Evolutionary conservation across 2,888 invertebrate species (phyloP), one percentile per base, ranked within the genome.

Genomic region (Gisinianus flammeolus): DNA sequence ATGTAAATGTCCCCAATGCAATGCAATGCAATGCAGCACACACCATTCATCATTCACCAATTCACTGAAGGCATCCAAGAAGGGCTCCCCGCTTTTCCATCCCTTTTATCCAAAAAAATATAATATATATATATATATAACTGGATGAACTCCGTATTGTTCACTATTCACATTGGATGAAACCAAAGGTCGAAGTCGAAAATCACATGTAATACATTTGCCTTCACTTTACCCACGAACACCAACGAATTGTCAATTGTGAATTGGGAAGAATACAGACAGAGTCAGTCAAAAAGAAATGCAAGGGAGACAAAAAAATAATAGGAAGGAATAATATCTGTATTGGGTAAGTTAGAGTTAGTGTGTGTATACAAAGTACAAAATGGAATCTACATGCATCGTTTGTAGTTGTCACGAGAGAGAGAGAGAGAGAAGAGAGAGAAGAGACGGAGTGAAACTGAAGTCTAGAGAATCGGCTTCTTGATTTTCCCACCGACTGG

Each of bases 401-500:
- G 52, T 52, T 10, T 52, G 52, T 52, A 19, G 16, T 52, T n/a
- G n/a, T n/a, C n/a, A 22, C 16, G 62, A 66, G 6, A 66, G 26
- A 66, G 8, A 26, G 66, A 66, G 26, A 66, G 30, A 66, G 16
- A 66, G 66, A 66, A 66, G 66, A 66, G 10, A 66, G 56, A 71
- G 56, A 33, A 52, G 54, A 31, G n/a, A 56, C n/a, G 19, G 71
- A 26, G 19, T n/a, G 31, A 66, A 31, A 28, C 62, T 2, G 22
- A 12, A 22, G 22, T 58, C 8, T n/a, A n/a, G 72, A 73, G 8
- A 31, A 33, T 56, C 33, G 73, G 58, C 73, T 58, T 73, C 73
- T 73, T 73, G 33, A 73, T 73, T 73, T 73, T 73, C 73, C 73
- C 73, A 73, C 73, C 73, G 64, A 73, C 44, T 35, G 35, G 67